Percentiles rank a stretch among this genome's conserved stretches.
These are phyloP conservation scores for Rhagophthalmus giganteus DNA, from an alignment of 2,888 invertebrate genomes.

Conservation along the genomic window DNA sequence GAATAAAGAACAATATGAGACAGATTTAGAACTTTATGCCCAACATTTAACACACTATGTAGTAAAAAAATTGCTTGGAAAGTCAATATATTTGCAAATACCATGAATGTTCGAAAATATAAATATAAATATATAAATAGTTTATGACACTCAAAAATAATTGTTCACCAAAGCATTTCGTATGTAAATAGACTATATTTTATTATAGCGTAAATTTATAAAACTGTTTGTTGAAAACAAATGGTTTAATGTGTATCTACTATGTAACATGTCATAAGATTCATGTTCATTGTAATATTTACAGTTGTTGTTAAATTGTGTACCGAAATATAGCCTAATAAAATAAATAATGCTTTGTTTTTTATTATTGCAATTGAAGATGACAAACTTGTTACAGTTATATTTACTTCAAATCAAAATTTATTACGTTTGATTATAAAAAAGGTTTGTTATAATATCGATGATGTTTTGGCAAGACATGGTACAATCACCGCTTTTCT, in stretches of 20 bases:
- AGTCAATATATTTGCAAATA: constrained; percentile 25
- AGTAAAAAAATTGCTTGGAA: constrained; percentile 17
- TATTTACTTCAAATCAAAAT: too few relatives aligned
- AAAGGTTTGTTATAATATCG: too few relatives aligned
- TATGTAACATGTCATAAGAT: constrained; percentile 22
- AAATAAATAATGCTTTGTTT: too few relatives aligned
- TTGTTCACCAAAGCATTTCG: constrained; percentile 20
- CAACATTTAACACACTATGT: not conserved
- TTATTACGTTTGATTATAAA: too few relatives aligned
- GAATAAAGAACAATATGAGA: too few relatives aligned
- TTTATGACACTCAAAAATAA: constrained; percentile 10
- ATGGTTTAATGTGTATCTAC: constrained; percentile 26
- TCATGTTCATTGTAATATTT: constrained; percentile 30
- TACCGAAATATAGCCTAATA: constrained; percentile 29
- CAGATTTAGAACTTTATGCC: too few relatives aligned
- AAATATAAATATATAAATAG: constrained; percentile 6
- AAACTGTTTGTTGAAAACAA: constrained; percentile 21
- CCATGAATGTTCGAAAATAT: constrained; percentile 14
- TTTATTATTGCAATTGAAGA: too few relatives aligned
- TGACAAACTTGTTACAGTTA: too few relatives aligned
- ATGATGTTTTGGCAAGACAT: too few relatives aligned
- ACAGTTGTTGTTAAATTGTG: constrained; percentile 30
- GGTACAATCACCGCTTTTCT: too few relatives aligned
- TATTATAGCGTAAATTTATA: constrained; percentile 24
- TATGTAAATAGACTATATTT: constrained; percentile 29